Conservation (phyloP, 35 echinoderm and acorn worm species). For the Patiria miniata region DNA sequence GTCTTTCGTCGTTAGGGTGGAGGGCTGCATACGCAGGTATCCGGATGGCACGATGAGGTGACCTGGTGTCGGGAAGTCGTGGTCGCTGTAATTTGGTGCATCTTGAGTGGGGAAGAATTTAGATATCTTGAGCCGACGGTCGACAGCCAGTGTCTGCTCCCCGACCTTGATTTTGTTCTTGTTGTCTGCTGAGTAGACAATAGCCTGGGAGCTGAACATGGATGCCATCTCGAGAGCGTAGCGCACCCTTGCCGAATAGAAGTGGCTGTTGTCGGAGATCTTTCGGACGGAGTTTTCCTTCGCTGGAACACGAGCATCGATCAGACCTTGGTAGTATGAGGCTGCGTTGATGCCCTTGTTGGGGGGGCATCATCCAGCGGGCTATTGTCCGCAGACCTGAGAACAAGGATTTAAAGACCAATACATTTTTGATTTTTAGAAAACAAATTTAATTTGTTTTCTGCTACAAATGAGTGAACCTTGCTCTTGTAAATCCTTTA, state of each 20-base stretch:
- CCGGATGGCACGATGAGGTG: conserved; percentile 53
- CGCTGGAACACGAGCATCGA: background rate
- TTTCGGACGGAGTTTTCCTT: conserved; percentile 30
- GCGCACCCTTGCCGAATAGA: conserved; percentile 54
- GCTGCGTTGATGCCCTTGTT: background rate
- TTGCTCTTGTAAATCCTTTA: no score
- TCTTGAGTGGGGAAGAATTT: conserved; percentile 43
- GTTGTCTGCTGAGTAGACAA: conserved; percentile 40
- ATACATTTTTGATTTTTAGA: no score
- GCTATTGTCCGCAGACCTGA: conserved; percentile 2
- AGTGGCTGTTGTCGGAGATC: conserved; percentile 42
- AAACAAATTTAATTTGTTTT: no score
- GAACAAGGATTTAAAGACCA: background rate
- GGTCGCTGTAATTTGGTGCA: conserved; percentile 41
- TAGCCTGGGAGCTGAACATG: background rate
- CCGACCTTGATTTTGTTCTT: conserved; percentile 64
- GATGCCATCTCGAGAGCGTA: conserved; percentile 39
- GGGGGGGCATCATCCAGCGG: background rate
- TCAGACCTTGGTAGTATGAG: background rate
- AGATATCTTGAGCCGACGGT: conserved; percentile 24
- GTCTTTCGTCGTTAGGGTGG: background rate
- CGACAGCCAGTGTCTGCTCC: conserved; percentile 35
- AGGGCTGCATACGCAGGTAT: conserved; percentile 36
- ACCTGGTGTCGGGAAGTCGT: conserved; percentile 62
- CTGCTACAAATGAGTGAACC: no score